Evolutionary conservation across 2,888 invertebrate genomes (phyloP).

Genomic region (Mermis nigrescens): DNA sequence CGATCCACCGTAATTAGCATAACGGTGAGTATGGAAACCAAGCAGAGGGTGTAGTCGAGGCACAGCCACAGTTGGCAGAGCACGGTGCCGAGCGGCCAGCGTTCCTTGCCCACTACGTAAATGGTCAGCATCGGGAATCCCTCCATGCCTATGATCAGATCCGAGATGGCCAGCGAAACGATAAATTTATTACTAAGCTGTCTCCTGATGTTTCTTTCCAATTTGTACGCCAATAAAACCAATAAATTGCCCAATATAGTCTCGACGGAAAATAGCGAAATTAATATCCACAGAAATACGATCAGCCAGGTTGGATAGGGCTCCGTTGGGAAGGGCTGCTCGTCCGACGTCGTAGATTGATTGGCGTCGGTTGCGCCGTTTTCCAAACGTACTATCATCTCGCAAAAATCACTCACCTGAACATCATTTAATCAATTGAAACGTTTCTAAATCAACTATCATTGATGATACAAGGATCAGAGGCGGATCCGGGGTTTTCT

Average conservation of each 20-base stretch:
- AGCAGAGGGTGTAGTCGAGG: conserved; percentile 29
- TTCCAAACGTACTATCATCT: too few species aligned
- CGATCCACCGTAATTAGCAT: conserved; percentile 23
- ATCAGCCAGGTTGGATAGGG: conserved; percentile 7
- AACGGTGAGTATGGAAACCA: conserved; percentile 31
- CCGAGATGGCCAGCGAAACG: conserved; percentile 28
- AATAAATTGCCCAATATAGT: conserved; percentile 30
- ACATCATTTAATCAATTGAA: too few species aligned
- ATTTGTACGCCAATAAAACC: conserved; percentile 26
- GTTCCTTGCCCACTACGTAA: conserved; percentile 26
- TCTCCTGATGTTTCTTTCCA: conserved; percentile 28
- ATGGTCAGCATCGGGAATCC: conserved; percentile 30
- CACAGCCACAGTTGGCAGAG: conserved; percentile 26
- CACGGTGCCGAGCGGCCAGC: conserved; percentile 11
- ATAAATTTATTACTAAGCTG: conserved; percentile 31
- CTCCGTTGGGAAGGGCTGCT: background rate
- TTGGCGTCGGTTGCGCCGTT: too few species aligned
- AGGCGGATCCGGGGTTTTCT: too few species aligned
- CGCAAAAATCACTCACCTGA: too few species aligned
- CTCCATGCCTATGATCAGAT: conserved; percentile 30
- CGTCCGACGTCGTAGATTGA: too few species aligned
- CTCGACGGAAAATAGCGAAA: conserved; percentile 16
- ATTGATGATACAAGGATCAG: too few species aligned
- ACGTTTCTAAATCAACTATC: too few species aligned
- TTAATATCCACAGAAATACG: conserved; percentile 7